These are phyloP conservation scores for Eptesicus fuscus DNA, from an alignment of 2,113 vertebrate genomes.

Conservation along the genomic window DNA sequence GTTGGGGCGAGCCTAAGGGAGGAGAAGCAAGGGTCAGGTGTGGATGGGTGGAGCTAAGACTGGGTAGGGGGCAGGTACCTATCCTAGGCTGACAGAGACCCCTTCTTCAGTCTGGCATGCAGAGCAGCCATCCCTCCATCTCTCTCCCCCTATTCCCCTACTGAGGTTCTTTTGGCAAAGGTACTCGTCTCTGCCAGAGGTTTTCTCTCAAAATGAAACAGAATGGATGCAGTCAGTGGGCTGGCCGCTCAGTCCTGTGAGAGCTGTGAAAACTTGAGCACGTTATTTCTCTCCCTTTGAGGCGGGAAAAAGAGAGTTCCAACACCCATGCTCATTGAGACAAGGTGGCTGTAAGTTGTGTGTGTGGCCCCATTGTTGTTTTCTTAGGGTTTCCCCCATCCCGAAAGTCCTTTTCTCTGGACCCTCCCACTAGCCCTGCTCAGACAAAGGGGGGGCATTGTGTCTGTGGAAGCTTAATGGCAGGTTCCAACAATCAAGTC, in stretches of 20 bases:
- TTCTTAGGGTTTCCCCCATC: not conserved
- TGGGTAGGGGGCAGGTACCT: not conserved
- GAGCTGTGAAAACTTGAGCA: not conserved
- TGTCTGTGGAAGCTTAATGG: slow-evolving; percentile 63
- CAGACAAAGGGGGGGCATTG: slow-evolving; percentile 12
- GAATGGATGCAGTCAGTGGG: not conserved
- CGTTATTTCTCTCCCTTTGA: not conserved
- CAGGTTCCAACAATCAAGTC: slow-evolving; percentile 27
- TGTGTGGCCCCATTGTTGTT: rapidly evolving
- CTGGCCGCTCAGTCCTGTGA: no score
- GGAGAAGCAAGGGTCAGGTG: not conserved
- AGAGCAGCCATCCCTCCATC: not conserved
- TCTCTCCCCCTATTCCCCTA: not conserved
- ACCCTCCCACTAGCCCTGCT: not conserved
- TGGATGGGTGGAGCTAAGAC: not conserved
- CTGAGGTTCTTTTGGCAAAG: not conserved
- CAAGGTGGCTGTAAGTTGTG: not conserved
- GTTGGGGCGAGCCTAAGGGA: not conserved
- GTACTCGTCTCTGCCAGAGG: not conserved
- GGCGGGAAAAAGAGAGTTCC: not conserved
- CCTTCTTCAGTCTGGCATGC: no score
- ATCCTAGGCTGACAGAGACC: no score
- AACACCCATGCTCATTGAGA: not conserved
- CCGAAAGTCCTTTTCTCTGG: not conserved
- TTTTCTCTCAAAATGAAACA: not conserved